Conservation (phyloP, 1,140 invertebrate species). For the Procambarus clarkii region DNA sequence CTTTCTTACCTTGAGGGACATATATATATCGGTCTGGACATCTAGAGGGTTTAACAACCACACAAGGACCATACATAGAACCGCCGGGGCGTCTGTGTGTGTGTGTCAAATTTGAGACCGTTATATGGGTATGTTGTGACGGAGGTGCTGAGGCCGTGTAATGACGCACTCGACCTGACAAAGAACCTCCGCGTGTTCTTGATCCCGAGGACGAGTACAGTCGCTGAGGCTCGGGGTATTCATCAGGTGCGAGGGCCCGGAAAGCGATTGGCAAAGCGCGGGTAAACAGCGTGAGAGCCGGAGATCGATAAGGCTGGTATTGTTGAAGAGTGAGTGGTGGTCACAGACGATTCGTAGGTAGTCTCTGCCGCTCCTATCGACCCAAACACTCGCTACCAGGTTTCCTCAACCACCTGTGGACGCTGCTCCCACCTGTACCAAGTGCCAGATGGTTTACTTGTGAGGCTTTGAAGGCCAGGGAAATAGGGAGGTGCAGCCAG, state of each 20-base stretch:
- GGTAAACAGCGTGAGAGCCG: constrained; percentile 27
- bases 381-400: constrained; percentile 48
- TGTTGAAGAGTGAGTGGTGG: constrained; percentile 56
- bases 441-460: constrained; percentile 27
- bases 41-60: not conserved
- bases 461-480: not conserved
- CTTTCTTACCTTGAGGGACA: not conserved
- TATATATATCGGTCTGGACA: not conserved
- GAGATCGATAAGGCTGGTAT: constrained; percentile 54
- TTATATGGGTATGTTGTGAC: not conserved
- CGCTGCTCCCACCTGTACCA: constrained; percentile 48
- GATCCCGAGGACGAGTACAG: not conserved
- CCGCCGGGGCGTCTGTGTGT: not conserved
- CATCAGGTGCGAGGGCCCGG: not conserved
- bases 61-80: not conserved
- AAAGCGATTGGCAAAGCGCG: constrained; percentile 6
- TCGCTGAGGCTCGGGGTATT: not conserved
- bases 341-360: constrained; percentile 41
- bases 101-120: not conserved
- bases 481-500: not conserved
- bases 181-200: not conserved
- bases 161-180: not conserved
- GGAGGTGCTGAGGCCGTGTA: not conserved
- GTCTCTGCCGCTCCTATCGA: constrained; percentile 45
- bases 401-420: constrained; percentile 54